Percentiles rank a stretch among this genome's conserved stretches.
phyloP scores from a whole-genome alignment of 2,797 vertebrate genomes.

The Saxicola maurus region DNA sequence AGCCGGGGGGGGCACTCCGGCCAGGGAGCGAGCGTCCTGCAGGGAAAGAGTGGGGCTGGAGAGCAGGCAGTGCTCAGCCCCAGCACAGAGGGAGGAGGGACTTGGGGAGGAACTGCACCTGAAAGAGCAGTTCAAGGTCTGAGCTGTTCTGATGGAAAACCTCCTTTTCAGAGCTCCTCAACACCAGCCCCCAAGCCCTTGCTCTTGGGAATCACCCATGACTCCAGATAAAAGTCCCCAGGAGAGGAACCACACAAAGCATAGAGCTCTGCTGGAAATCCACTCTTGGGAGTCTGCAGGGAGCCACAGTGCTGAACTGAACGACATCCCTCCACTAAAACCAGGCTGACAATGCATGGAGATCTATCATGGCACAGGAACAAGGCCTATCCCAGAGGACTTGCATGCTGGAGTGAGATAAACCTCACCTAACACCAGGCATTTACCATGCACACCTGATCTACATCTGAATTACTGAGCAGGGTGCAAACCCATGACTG shows the following conservation, averaged over 20 bases:
- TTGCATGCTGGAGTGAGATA: not conserved
- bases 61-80: not conserved
- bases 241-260: not conserved
- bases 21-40: conserved; percentile 79
- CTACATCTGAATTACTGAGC: not conserved
- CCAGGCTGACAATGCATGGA: fast-evolving
- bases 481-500: not conserved
- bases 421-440: not conserved
- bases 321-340: not conserved
- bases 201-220: fast-evolving
- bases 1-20: conserved; percentile 35
- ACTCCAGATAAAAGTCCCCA: not conserved
- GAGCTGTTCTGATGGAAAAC: not conserved
- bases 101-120: not conserved
- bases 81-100: fast-evolving
- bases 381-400: not conserved
- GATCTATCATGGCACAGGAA: not conserved
- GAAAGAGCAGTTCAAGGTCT: not conserved
- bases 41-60: fast-evolving
- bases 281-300: not conserved
- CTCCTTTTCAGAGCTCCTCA: not conserved
- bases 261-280: not conserved
- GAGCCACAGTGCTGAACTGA: not conserved
- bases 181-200: not conserved
- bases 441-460: not conserved